Evolutionary conservation across 1,140 invertebrate genomes (phyloP).

Genomic region (Paracyclopina nana): DNA sequence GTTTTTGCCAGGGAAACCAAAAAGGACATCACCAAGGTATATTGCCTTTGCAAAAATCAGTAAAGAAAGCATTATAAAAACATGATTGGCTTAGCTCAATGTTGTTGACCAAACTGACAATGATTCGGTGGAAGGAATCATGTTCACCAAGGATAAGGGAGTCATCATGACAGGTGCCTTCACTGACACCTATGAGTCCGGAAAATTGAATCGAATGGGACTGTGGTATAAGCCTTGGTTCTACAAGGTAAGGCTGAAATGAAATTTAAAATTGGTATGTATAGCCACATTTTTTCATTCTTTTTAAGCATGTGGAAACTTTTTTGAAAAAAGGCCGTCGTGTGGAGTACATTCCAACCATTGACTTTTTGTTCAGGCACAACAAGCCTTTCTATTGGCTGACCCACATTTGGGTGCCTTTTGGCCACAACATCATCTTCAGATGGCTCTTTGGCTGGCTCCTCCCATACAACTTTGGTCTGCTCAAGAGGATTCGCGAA

Average conservation of each 20-base stretch:
- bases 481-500: constrained; percentile 58
- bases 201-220: constrained; percentile 44
- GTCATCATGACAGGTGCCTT: constrained; percentile 49
- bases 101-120: no score
- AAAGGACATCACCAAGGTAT: no score
- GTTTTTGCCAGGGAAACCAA: constrained; percentile 32
- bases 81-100: no score
- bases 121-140: constrained; percentile 51
- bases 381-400: constrained; percentile 59
- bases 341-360: constrained; percentile 48
- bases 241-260: constrained; percentile 28
- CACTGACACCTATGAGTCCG: constrained; percentile 20
- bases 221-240: constrained; percentile 63
- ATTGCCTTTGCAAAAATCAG: no score
- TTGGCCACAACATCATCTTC: constrained; percentile 54
- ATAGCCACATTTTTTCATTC: neutral
- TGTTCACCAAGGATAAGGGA: constrained; percentile 38
- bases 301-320: neutral
- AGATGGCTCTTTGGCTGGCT: constrained; percentile 52
- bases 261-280: neutral
- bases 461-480: constrained; percentile 56
- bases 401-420: constrained; percentile 43
- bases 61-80: no score
- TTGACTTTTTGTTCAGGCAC: constrained; percentile 60
- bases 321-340: constrained; percentile 18